Conservation (phyloP, 35 echinoderm and acorn worm genomes). For the Holothuria glaberrima region DNA sequence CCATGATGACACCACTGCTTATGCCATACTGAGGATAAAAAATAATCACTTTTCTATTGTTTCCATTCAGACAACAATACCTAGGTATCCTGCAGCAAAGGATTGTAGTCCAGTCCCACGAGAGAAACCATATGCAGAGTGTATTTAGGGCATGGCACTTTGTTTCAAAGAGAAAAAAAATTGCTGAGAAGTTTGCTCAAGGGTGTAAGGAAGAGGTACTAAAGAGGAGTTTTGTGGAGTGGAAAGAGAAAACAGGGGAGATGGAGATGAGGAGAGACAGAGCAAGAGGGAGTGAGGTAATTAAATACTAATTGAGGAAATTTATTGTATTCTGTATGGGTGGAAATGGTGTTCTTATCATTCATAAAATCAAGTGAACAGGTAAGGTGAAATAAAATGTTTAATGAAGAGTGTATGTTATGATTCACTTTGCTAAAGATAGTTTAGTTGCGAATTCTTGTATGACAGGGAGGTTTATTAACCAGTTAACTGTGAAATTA, state of each 20-base stretch:
- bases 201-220: background rate
- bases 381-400: too few species aligned
- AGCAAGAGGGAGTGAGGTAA: background rate
- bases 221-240: background rate
- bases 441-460: too few species aligned
- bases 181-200: background rate
- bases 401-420: too few species aligned
- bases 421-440: too few species aligned
- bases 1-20: too few species aligned
- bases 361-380: too few species aligned
- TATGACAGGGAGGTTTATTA: too few species aligned
- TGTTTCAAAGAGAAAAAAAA: background rate
- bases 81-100: background rate
- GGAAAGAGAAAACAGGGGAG: background rate
- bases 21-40: background rate
- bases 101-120: background rate
- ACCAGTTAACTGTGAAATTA: too few species aligned
- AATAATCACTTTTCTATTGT: background rate
- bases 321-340: too few species aligned
- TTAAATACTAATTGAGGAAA: too few species aligned
- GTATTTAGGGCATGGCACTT: constrained; percentile 10
- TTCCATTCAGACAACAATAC: constrained; percentile 6
- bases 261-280: background rate
- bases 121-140: background rate
- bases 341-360: too few species aligned